phyloP scores from a whole-genome alignment of 2,113 vertebrate genomes.

The Trichechus manatus region DNA sequence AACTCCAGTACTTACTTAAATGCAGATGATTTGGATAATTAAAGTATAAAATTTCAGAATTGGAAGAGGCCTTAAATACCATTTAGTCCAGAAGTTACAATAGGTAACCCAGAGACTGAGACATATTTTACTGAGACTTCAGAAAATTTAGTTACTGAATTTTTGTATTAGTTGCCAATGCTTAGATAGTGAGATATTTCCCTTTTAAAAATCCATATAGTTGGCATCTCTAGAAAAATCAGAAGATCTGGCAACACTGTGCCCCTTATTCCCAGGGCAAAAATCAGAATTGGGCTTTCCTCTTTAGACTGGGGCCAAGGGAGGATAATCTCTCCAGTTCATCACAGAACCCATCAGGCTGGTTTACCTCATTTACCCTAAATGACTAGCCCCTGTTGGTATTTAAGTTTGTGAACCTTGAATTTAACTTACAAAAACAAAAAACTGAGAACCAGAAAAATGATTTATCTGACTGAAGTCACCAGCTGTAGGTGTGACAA shows the following conservation, averaged over 20 bases:
- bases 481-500: not conserved
- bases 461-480: not conserved
- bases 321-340: not conserved
- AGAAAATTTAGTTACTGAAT: conserved; percentile 71
- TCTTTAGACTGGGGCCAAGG: not conserved
- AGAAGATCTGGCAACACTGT: not conserved
- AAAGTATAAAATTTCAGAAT: conserved; percentile 76
- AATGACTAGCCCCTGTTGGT: not conserved
- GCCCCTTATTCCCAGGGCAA: not conserved
- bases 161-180: conserved; percentile 51
- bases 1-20: conserved; percentile 67
- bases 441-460: conserved; percentile 23
- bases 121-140: conserved; percentile 65
- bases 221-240: conserved; percentile 15
- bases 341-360: not conserved
- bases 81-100: conserved; percentile 66
- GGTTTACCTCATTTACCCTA: not conserved
- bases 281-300: not conserved
- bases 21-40: conserved; percentile 74
- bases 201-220: not conserved
- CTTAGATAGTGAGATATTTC: conserved; percentile 8
- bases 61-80: conserved; percentile 75
- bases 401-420: not conserved
- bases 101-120: conserved; percentile 69
- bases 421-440: not conserved